A percentile compares a stretch with the other conserved stretches of the same genome.
phyloP scores from a whole-genome alignment of 2,888 invertebrate species.

The Idaea biselata region DNA sequence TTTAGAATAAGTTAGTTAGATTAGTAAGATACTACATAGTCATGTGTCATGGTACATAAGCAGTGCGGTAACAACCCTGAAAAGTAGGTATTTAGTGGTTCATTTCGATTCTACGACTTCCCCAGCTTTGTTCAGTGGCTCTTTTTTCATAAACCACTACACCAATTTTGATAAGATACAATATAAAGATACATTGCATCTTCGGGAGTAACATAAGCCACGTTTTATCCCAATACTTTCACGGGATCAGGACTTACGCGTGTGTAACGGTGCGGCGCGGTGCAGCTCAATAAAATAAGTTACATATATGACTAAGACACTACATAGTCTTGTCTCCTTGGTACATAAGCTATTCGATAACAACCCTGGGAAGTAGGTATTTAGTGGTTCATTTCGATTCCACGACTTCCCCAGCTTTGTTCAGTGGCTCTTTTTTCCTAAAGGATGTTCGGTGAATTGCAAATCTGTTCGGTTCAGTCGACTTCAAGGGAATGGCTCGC shows the following conservation, averaged over 20 bases:
- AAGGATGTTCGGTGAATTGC: constrained; percentile 76
- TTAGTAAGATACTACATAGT: too few species aligned
- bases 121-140: constrained; percentile 58
- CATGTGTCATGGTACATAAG: not conserved
- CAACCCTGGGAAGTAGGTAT: constrained; percentile 41
- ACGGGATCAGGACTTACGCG: too few species aligned
- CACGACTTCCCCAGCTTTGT: constrained; percentile 57
- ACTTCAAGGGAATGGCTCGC: constrained; percentile 68
- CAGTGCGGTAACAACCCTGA: constrained; percentile 26
- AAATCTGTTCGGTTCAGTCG: constrained; percentile 72
- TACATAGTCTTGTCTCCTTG: not conserved
- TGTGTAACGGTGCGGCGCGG: too few species aligned
- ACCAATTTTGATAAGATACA: too few species aligned
- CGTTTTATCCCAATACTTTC: too few species aligned
- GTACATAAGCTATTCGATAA: constrained; percentile 1
- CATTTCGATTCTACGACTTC: constrained; percentile 61
- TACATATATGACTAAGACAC: not conserved
- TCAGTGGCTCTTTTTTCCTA: constrained; percentile 64
- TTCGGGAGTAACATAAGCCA: too few species aligned
- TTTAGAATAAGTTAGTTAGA: too few species aligned
- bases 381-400: constrained; percentile 67
- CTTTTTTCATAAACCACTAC: constrained; percentile 71
- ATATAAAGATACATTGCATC: too few species aligned
- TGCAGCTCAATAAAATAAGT: too few species aligned
- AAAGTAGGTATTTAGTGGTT: constrained; percentile 57